Conservation (phyloP, 2,113 vertebrate genomes). For the sheep (Ovis aries) region DNA sequence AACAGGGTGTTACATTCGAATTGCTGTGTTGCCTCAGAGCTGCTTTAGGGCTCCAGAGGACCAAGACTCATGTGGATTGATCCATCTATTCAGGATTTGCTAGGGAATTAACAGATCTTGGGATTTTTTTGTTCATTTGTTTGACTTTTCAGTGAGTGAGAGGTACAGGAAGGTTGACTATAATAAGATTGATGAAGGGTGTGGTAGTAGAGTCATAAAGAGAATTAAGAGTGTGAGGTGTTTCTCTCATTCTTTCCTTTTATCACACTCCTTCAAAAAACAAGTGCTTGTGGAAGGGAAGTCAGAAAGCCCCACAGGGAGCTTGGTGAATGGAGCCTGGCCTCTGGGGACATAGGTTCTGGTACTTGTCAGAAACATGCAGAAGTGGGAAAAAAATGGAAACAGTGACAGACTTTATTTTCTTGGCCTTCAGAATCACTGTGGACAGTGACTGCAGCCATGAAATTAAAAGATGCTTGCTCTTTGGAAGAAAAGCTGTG, state of each 20-base stretch:
- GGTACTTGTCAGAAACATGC: not conserved
- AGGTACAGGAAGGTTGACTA: not conserved
- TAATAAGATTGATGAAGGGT: not conserved
- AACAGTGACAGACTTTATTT: not conserved
- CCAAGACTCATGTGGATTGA: not conserved
- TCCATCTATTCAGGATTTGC: not conserved
- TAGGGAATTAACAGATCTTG: not conserved
- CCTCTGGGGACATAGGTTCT: not conserved
- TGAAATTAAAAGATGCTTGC: not conserved
- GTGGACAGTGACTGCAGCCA: not conserved
- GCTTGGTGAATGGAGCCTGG: not conserved
- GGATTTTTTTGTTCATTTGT: not conserved
- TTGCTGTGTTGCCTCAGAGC: not conserved
- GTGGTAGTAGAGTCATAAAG: not conserved
- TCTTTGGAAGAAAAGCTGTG: not conserved
- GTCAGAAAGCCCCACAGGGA: not conserved
- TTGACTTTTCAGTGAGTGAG: not conserved
- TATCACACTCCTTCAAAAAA: rapidly evolving
- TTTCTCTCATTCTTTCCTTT: not conserved
- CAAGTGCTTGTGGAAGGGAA: not conserved
- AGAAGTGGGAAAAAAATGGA: not conserved
- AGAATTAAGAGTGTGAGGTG: not conserved
- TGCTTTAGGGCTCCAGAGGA: not conserved
- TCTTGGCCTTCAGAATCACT: not conserved
- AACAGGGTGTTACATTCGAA: not conserved